A percentile compares a stretch with the other conserved stretches of the same genome.
These are phyloP conservation scores for Acheta domesticus DNA, from an alignment of 2,888 invertebrate species.

Conservation along the genomic window DNA sequence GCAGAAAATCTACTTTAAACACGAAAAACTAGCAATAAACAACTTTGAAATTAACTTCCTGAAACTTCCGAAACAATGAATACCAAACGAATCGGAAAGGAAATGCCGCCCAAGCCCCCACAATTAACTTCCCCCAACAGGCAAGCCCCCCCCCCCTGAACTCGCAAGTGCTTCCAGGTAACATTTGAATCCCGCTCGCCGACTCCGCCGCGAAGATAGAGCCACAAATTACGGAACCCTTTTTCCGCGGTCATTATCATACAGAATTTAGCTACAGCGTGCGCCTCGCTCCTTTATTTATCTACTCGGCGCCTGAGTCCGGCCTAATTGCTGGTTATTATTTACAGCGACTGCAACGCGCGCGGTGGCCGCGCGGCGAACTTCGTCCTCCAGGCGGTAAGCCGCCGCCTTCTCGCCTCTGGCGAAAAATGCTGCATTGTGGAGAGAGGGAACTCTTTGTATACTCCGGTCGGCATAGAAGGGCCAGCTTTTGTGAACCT, in stretches of 20 bases:
- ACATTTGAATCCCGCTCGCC: not conserved
- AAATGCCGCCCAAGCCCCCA: not conserved
- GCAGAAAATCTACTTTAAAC: no score
- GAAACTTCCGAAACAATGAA: no score
- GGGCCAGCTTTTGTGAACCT: no score
- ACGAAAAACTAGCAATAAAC: no score
- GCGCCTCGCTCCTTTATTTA: not conserved
- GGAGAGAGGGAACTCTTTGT: no score
- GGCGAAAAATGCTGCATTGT: no score
- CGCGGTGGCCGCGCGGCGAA: not conserved
- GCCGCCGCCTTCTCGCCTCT: no score
- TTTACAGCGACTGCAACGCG: conserved; percentile 7
- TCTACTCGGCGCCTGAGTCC: not conserved
- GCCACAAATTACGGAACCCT: not conserved
- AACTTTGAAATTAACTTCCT: no score
- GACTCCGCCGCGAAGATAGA: not conserved
- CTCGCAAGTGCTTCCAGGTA: not conserved
- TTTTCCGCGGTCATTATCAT: not conserved
- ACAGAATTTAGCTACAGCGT: not conserved
- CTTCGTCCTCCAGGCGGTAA: not conserved
- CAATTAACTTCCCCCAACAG: not conserved
- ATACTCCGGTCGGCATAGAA: no score
- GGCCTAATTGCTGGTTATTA: not conserved
- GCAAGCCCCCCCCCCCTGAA: not conserved
- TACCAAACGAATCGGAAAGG: no score